Conservation (phyloP, 2,888 invertebrate genomes). For the Hirtodrosophila alboralis region DNA sequence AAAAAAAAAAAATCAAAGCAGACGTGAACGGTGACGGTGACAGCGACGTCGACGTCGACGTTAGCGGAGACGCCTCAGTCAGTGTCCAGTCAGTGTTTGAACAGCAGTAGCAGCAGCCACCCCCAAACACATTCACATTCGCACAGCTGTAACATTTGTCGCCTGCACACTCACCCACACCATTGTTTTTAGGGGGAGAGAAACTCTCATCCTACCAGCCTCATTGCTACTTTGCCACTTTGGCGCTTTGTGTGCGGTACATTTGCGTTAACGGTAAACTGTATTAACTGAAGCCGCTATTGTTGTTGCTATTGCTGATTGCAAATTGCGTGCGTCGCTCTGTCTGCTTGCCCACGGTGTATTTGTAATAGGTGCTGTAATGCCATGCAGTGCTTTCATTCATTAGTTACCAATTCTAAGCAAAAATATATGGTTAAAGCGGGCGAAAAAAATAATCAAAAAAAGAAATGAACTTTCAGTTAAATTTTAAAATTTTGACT, state of each 20-base stretch:
- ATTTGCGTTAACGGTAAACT: constrained; percentile 30
- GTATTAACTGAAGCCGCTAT: constrained; percentile 42
- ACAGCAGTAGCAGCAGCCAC: constrained; percentile 41
- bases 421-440: too few species aligned
- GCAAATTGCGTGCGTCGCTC: constrained; percentile 47
- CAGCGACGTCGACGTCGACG: constrained; percentile 1
- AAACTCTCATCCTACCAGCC: constrained; percentile 3
- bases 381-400: too few species aligned
- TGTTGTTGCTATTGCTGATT: constrained; percentile 23
- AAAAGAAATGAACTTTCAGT: too few species aligned
- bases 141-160: constrained; percentile 56
- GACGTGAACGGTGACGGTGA: constrained; percentile 26
- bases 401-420: too few species aligned
- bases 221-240: too few species aligned
- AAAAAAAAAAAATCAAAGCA: constrained; percentile 52
- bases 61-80: constrained; percentile 28
- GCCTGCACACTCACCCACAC: constrained; percentile 23
- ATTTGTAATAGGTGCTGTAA: too few species aligned
- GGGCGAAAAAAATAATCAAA: too few species aligned
- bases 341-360: constrained; percentile 3
- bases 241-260: constrained; percentile 17
- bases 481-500: too few species aligned
- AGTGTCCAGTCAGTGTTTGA: constrained; percentile 18
- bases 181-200: background rate
- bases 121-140: constrained; percentile 25